Conservation (phyloP, 2,113 vertebrate species). For the Chelonoidis abingdonii region DNA sequence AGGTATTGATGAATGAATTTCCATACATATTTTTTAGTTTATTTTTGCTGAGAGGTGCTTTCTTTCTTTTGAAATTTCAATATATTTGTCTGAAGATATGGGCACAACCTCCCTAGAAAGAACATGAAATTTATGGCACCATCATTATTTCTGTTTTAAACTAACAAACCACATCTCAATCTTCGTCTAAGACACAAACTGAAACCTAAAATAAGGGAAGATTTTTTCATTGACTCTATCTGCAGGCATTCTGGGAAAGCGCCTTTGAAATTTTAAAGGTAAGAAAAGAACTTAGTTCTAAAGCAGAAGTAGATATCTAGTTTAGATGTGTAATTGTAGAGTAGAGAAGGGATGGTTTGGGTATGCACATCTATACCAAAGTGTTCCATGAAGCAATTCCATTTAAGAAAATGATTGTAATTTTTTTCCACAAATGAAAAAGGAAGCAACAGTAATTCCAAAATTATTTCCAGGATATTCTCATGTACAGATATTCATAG, state of each 20-base stretch:
- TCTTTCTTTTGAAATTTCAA: neutral
- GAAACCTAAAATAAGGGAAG: neutral
- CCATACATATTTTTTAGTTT: neutral
- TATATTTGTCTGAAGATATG: neutral
- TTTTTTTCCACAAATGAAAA: neutral
- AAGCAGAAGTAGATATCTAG: neutral
- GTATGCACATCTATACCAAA: neutral
- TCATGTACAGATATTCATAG: neutral
- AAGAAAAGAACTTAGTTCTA: neutral
- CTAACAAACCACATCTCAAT: neutral
- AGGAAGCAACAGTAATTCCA: neutral
- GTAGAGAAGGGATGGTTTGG: neutral
- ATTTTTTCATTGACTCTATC: neutral
- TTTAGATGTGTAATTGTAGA: neutral
- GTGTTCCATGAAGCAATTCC: neutral
- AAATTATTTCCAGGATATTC: neutral
- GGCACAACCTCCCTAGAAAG: neutral
- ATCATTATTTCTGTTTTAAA: neutral
- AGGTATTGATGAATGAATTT: neutral
- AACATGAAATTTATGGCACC: neutral
- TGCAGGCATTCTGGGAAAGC: neutral
- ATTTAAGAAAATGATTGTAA: neutral
- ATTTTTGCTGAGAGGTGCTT: neutral
- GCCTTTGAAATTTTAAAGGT: slow-evolving; percentile 33
- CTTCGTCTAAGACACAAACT: neutral